Base-by-base conservation (phyloP, 1,140 invertebrate genomes). In the Neelides sp. region DNA sequence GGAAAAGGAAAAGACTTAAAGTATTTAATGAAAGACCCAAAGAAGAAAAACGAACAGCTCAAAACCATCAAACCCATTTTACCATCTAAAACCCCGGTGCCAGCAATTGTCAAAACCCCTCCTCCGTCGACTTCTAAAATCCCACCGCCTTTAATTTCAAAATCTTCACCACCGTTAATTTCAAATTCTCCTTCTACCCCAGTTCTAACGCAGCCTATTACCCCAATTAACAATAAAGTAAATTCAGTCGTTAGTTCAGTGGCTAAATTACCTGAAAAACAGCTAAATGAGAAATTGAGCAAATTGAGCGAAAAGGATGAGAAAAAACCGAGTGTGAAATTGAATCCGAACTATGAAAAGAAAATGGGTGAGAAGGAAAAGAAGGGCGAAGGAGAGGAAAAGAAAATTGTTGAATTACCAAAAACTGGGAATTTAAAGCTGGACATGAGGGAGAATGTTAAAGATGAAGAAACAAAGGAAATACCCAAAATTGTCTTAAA, bases 241-340 rank as follows among this genome's bases (percentile, higher is more conserved):
- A 41, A 7, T 5, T 15, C 7, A 46, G 40, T 15, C 8, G 37
- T 4, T 17, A 44, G 13, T 20, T 39, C 23, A 50, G 36, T 39
- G 36, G 36, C 36, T 20, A 20, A 39, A 15, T 39, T 39, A 39
- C 4, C 15, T 8, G 4, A 4, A 39, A 32, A 50, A 17, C 22
- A 27, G 2, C 36, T 47, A 8, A 23, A 47, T 10, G 26, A 47
- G 32, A 34, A 52, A 36, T 39, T 24, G 22, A 15, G 40, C 24
- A 17, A 35, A 35, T 34, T 30, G 39, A 17, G 37, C 48, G 27
- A 43, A 56, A 1, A n/a, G n/a, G 1, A 36, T 47, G 17, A 19
- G 22, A 3, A 28, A 13, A 20, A 15, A 20, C 17, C 27, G 10
- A 23, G 48, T 27, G 23, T 26, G 24, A 24, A 51, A 13, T 19